Percentiles rank a stretch among this genome's conserved stretches.
Conservation (phyloP, 2,888 invertebrate species). For the Euplexia lucipara region DNA sequence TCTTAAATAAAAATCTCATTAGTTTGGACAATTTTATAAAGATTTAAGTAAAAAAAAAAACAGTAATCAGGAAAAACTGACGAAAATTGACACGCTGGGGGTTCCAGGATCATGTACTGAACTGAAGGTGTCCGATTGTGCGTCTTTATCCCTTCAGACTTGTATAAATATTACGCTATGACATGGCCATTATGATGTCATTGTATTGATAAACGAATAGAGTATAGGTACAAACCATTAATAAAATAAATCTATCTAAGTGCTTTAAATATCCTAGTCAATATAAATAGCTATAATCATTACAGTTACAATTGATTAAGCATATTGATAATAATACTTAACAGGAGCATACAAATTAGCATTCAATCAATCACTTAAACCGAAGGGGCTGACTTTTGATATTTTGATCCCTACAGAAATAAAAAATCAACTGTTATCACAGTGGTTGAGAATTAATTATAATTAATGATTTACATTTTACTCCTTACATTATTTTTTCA, state of each 20-base stretch:
- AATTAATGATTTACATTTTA: constrained; percentile 40
- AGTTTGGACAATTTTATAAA: too few species aligned
- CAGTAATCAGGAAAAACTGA: too few species aligned
- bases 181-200: too few species aligned
- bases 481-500: too few species aligned
- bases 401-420: constrained; percentile 50
- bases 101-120: too few species aligned
- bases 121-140: too few species aligned
- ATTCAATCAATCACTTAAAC: constrained; percentile 38
- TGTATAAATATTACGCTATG: too few species aligned
- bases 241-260: constrained; percentile 38
- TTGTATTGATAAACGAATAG: too few species aligned
- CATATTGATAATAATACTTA: constrained; percentile 68
- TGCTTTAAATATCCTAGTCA: constrained; percentile 49
- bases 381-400: constrained; percentile 32
- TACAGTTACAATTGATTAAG: constrained; percentile 63
- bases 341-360: constrained; percentile 38
- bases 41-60: too few species aligned
- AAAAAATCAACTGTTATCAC: constrained; percentile 74
- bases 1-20: too few species aligned
- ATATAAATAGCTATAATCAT: constrained; percentile 61
- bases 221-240: constrained; percentile 18
- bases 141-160: too few species aligned
- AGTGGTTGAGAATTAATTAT: constrained; percentile 71
- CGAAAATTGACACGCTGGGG: too few species aligned